These are phyloP conservation scores for Leptopilina syphax DNA, from an alignment of 2,888 invertebrate species.

Conservation along the genomic window DNA sequence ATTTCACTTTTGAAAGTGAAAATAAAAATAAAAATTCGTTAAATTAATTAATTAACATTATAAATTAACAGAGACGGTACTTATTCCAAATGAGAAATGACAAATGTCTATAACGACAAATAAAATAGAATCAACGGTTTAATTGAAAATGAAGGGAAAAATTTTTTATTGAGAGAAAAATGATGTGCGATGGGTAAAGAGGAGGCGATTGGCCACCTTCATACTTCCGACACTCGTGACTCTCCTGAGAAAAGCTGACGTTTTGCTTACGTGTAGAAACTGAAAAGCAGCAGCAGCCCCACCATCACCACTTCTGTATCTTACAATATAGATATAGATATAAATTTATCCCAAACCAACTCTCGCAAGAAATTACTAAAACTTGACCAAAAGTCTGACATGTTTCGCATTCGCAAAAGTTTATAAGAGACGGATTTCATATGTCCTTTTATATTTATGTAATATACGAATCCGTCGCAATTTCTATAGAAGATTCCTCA, in stretches of 20 bases:
- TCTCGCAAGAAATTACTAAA: slow-evolving; percentile 21
- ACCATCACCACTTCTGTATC: neutral
- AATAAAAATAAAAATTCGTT: too few species aligned
- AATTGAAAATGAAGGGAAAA: slow-evolving; percentile 26
- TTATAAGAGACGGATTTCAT: neutral
- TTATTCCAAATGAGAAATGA: too few species aligned
- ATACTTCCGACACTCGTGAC: slow-evolving; percentile 32
- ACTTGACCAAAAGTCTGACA: slow-evolving; percentile 27
- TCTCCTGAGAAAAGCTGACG: slow-evolving; percentile 68
- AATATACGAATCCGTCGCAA: too few species aligned
- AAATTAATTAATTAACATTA: too few species aligned
- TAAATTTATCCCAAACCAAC: slow-evolving; percentile 21
- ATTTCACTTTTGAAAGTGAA: too few species aligned
- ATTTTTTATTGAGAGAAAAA: neutral
- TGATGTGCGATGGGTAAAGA: neutral
- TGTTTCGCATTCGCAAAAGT: slow-evolving; percentile 22
- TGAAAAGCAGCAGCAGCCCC: slow-evolving; percentile 51
- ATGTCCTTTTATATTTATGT: too few species aligned
- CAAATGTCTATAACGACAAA: too few species aligned
- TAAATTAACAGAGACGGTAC: too few species aligned
- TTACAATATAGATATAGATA: neutral
- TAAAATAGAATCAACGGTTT: slow-evolving; percentile 5
- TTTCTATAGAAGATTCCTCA: neutral
- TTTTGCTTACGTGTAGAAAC: slow-evolving; percentile 70
- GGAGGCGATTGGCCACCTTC: slow-evolving; percentile 3